Evolutionary conservation across 2,113 vertebrate species (phyloP), one percentile per base, ranked within the genome.

Genomic region (Etheostoma cragini): DNA sequence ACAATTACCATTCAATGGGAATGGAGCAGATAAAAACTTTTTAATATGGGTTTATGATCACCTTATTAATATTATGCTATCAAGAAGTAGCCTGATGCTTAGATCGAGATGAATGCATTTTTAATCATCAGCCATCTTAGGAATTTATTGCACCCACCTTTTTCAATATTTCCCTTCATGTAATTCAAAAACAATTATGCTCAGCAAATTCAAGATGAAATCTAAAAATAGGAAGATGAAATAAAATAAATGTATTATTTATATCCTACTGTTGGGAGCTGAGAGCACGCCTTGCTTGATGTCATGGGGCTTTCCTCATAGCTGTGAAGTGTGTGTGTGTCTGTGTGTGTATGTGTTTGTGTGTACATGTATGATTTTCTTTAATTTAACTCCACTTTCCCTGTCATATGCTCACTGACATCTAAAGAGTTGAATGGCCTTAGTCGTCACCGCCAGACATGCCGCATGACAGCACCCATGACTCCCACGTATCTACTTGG

Each of bases 391-490:
- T 42, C 38, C 38, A 42, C 38, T 42, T 42, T 42, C 38, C 35
- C 38, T 3, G 38, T 42, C 52, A 63, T 24, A 33, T 6, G 2
- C 54, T 62, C 13, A 1, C 47, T 56, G 82, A 81, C 66, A 81
- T 81, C 79, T 14, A 56, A 46, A 54, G 52, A 77, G 74, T 42
- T 75, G 54, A 84, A 78, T 54, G 68, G 50, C 84, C 81, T 84
- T 78, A 76, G 65, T 91, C 89, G 89, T 85, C 61, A n/a, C 70
- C 79, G 80, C 64, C 77, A 80, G 81, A 89, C 81, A 72, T 52
- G 21, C 45, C 1, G 47, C 33, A 46, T 79, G 87, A 84, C 83
- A 90, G 82, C 71, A 6, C 35, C 73, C 76, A 75, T 90, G 86
- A 89, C 72, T 58, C 58, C 42, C 58, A 68, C 69, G 53, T 63